Conservation (phyloP, 1,140 invertebrate species). For the Drosophila tropicalis region DNA sequence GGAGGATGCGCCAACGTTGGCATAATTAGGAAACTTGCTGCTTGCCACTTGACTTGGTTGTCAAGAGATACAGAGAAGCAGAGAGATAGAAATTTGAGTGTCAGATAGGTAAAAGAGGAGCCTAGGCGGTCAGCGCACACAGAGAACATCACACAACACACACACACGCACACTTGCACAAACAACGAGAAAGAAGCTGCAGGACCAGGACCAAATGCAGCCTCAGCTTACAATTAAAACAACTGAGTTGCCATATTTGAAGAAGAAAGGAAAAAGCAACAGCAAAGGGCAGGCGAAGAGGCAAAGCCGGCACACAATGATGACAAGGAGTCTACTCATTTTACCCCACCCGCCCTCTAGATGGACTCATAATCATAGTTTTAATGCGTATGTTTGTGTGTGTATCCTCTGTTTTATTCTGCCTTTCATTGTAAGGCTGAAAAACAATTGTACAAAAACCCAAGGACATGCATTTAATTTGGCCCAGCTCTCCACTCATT, state of each 20-base stretch:
- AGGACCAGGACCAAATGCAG: conserved; percentile 17
- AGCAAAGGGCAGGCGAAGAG: background rate
- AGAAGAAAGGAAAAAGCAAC: conserved; percentile 12
- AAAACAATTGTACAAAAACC: conserved; percentile 12
- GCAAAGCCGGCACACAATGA: conserved; percentile 9
- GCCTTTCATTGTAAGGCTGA: conserved; percentile 25
- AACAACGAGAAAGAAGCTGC: conserved; percentile 24
- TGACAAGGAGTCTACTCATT: conserved; percentile 12
- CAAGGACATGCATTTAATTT: conserved; percentile 38
- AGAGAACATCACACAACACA: conserved; percentile 6
- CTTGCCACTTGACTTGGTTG: conserved; percentile 12
- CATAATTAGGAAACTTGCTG: conserved; percentile 14
- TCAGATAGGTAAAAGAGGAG: background rate
- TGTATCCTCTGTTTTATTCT: conserved; percentile 24
- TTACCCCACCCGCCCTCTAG: too few relatives aligned
- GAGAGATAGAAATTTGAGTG: background rate
- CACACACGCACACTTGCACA: conserved; percentile 17
- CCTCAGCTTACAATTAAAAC: conserved; percentile 27
- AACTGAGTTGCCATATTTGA: conserved; percentile 34
- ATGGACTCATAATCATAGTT: conserved; percentile 14
- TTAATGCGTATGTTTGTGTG: conserved; percentile 21
- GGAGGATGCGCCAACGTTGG: conserved; percentile 4
- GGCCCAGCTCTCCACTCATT: conserved; percentile 1
- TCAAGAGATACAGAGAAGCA: background rate
- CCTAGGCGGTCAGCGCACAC: background rate